Evolutionary conservation across 2,797 vertebrate genomes (phyloP).

Genomic region (Melanotaenia maccullochi): DNA sequence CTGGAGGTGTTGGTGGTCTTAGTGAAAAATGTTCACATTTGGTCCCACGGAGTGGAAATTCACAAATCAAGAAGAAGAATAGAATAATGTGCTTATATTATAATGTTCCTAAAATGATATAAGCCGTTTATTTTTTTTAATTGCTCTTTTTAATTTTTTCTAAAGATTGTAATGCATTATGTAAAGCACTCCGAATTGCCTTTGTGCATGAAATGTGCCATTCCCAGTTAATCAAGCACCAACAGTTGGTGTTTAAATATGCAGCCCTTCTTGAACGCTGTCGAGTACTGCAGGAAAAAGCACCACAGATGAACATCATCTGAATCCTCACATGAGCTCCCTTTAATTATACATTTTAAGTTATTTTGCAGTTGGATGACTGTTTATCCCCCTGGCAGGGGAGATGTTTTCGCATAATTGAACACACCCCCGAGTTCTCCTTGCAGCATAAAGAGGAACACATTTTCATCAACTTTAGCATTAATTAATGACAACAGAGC

Average conservation of each 20-base stretch:
- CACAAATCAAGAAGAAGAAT: too few species aligned
- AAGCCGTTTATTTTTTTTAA: neutral
- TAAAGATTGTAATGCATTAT: neutral
- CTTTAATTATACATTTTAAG: slow-evolving; percentile 56
- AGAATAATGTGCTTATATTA: neutral
- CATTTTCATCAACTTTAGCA: slow-evolving; percentile 20
- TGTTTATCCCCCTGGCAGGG: slow-evolving; percentile 47
- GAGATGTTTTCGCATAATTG: slow-evolving; percentile 29
- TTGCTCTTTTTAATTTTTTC: neutral
- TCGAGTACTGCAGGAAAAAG: slow-evolving; percentile 2
- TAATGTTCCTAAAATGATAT: neutral
- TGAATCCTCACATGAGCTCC: slow-evolving; percentile 31
- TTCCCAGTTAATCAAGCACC: neutral
- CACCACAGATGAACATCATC: slow-evolving; percentile 21
- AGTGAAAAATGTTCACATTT: slow-evolving; percentile 9
- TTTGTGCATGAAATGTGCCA: neutral
- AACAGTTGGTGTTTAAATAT: neutral
- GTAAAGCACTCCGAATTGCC: neutral
- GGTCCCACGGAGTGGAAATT: neutral
- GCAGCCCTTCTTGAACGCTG: slow-evolving; percentile 4
- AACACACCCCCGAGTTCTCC: slow-evolving; percentile 24
- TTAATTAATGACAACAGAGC: slow-evolving; percentile 39
- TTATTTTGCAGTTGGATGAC: slow-evolving; percentile 31
- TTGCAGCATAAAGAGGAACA: slow-evolving; percentile 2
- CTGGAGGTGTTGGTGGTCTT: neutral